phyloP scores from a whole-genome alignment of 2,113 vertebrate genomes.

The Rana temporaria region DNA sequence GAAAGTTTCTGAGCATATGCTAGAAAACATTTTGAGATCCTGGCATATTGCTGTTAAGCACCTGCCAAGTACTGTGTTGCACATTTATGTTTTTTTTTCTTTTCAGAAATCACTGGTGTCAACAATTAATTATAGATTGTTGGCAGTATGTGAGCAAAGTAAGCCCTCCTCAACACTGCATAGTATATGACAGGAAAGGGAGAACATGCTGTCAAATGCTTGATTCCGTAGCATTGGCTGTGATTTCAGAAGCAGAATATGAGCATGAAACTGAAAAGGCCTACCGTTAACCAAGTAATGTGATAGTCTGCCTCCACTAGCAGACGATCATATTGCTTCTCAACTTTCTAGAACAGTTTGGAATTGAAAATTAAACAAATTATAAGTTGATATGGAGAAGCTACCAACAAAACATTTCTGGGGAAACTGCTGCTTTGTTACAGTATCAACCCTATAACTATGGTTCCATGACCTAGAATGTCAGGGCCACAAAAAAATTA shows the following conservation, averaged over 20 bases:
- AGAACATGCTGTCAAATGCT: neutral
- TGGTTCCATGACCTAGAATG: no score
- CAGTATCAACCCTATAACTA: no score
- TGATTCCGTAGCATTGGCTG: neutral
- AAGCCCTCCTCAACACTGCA: conserved; percentile 3
- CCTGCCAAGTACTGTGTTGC: conserved; percentile 40
- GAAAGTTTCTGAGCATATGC: conserved; percentile 53
- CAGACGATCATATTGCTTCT: no score
- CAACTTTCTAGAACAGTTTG: no score
- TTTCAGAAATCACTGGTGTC: conserved; percentile 44
- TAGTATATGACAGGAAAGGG: neutral
- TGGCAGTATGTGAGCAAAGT: conserved; percentile 39
- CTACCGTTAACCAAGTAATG: no score
- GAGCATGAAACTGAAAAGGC: no score
- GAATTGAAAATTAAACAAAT: no score
- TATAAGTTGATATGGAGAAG: no score
- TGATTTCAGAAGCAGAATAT: neutral
- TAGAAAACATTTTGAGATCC: conserved; percentile 32
- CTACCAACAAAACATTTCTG: no score
- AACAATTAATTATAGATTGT: conserved; percentile 54
- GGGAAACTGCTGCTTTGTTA: no score
- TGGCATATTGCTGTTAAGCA: conserved; percentile 50
- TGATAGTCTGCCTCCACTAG: no score
- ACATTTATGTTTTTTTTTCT: conserved; percentile 39
- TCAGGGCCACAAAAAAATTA: no score